Evolutionary conservation across 2,888 invertebrate genomes (phyloP).

Genomic region (Leptogaster cylindrica): DNA sequence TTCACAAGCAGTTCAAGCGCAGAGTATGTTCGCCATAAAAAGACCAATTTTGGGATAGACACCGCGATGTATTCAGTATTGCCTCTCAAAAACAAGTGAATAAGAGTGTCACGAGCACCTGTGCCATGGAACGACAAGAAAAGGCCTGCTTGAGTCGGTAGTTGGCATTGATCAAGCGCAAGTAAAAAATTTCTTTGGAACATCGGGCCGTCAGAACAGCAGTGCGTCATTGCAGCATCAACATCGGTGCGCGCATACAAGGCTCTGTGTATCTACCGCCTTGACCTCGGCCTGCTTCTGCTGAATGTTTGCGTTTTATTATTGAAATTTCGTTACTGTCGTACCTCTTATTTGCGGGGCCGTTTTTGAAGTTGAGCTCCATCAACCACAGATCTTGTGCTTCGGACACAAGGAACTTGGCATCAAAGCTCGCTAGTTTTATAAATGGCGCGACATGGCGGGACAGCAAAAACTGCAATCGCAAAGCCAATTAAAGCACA

Average conservation of each 20-base stretch:
- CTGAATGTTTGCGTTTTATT: constrained; percentile 10
- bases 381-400: not conserved
- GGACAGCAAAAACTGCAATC: not conserved
- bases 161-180: constrained; percentile 24
- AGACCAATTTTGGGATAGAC: too few relatives aligned
- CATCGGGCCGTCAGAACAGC: not conserved
- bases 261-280: constrained; percentile 11
- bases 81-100: too few relatives aligned
- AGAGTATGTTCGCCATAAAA: too few relatives aligned
- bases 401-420: not conserved
- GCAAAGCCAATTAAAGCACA: constrained; percentile 5
- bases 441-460: not conserved
- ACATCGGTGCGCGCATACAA: not conserved
- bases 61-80: too few relatives aligned
- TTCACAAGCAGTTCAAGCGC: too few relatives aligned
- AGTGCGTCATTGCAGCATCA: constrained; percentile 3
- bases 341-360: not conserved
- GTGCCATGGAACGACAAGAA: constrained; percentile 30
- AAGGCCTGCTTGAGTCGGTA: not conserved
- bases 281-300: constrained; percentile 38
- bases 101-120: constrained; percentile 35
- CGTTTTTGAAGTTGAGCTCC: not conserved
- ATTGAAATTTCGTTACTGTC: constrained; percentile 10
- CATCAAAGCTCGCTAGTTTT: not conserved
- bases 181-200: constrained; percentile 21